Evolutionary conservation across 2,888 invertebrate species (phyloP), one percentile per base, ranked within the genome.

Genomic region (Ashinkailepas kermadecensis): DNA sequence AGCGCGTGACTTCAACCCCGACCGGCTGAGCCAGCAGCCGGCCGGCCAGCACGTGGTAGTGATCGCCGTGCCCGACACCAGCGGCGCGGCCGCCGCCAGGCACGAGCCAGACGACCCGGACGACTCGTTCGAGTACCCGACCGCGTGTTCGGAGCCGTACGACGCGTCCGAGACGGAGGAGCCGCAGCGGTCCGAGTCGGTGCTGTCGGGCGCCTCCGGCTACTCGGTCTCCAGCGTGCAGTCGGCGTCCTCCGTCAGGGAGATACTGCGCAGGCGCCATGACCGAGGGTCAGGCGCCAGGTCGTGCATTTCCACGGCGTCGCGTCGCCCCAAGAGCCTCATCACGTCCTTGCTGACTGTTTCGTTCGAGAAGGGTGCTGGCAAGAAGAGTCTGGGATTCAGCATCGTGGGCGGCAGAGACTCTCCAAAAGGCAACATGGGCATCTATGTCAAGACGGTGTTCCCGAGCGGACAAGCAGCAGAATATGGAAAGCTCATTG

Each of bases 391-490:
- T 82, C 90, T 95, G 81, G 95, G 95, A 65, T 95, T 96, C 87
- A 95, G 95, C 87, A 94, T 95, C 85, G 95, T 95, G 59, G 96
- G 95, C 81, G 96, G 95, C 80, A 91, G 92, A 81, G 95, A 95
- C 88, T 94, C 95, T 6, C 93, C 95, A 0, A 93, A 93, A 88
- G 95, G 89, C 18, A 92, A 92, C 87, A 93, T 95, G 91, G 95
- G 95, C 79, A 95, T 96, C 87, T 95, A 93, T 87, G 94, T 96
- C 10, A 94, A 95, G 88, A 94, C 95, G 13, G 93, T 96, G 80
- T 94, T 95, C 87, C 92, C 93, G 65, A 91, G 92, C 84, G 95
- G 95, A 64, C 93, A 95, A 88, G 94, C 95, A 83, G 93, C 94
- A 81, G 94, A 95, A 86, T 92, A 92, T 88, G 94, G 94, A 83